Evolutionary conservation across 1,140 invertebrate species (phyloP), one percentile per base, ranked within the genome.

Genomic region (Zaprionus ghesquierei): DNA sequence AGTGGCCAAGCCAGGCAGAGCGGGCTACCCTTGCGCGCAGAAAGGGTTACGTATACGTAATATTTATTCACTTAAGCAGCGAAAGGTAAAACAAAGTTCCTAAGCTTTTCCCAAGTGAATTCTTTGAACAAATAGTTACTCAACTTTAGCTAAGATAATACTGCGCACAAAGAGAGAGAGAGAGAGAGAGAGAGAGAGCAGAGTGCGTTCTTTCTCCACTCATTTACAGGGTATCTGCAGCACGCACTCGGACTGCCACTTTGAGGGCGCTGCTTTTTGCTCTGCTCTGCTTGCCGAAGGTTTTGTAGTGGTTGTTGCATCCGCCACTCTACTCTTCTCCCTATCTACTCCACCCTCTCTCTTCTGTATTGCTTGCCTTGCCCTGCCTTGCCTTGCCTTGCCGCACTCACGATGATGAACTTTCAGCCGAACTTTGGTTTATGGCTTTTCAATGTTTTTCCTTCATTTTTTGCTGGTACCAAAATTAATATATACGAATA

Each of bases 401-500:
- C 41, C 41, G 41, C 41, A 46, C 76, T 78, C 69, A 77, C 69
- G 55, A 74, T 77, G 77, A 79, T 79, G 77, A 77, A 79, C 75
- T 79, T 79, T 79, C 72, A 64, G 60, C 54, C 60, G 65, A 73
- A 79, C 69, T 77, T 79, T 77, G 64, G 59, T 74, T 79, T 79
- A 77, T 79, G 77, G 75, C 51, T 79, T 69, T 74, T 68, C 56
- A 25, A 68, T 73, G 69, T 58, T 75, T 71, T 75, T 70, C 31
- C 13, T 60, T 31, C 18, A 31, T 31, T 20, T 60, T 60, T 60
- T 44, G 22, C 35, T 59, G 35, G 38, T 62, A 58, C 20, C 22
- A 60, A 79, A 79, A 77, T 79, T 74, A 79, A 77, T 79, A 77
- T 79, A 66, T 68, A 77, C 44, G 70, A 77, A 71, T 77, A 77